Evolutionary conservation across 1,140 invertebrate genomes (phyloP).

Genomic region (Anastatus disparis): DNA sequence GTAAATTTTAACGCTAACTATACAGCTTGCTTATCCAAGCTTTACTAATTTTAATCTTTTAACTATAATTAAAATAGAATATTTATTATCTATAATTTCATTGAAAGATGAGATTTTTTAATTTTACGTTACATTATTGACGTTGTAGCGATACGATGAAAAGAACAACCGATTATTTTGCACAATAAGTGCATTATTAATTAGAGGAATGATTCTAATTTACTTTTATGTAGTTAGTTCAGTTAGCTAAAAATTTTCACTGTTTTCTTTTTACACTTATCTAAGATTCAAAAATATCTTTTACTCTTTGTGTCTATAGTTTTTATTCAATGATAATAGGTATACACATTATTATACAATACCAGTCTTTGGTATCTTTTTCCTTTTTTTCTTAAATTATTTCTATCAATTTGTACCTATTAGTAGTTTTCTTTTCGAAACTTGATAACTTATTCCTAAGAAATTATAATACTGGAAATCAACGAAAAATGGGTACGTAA

Average conservation of each 20-base stretch:
- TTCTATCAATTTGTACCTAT: background rate
- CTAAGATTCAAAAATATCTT: background rate
- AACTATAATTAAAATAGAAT: background rate
- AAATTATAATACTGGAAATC: background rate
- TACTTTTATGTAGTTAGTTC: too few relatives aligned
- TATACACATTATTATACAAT: too few relatives aligned
- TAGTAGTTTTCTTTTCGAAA: background rate
- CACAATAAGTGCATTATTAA: too few relatives aligned
- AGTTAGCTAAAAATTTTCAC: too few relatives aligned
- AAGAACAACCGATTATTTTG: background rate
- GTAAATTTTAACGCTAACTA: background rate
- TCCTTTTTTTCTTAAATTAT: too few relatives aligned
- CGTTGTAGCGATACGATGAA: background rate
- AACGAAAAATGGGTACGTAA: constrained; percentile 32
- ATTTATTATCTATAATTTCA: background rate
- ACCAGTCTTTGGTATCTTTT: background rate
- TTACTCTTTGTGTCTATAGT: too few relatives aligned
- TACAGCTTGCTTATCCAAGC: background rate
- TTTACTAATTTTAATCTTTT: background rate
- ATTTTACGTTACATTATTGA: background rate
- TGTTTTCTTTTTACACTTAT: background rate
- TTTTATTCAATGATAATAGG: too few relatives aligned
- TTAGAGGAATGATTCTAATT: too few relatives aligned
- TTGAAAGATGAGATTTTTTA: background rate
- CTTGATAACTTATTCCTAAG: background rate